phyloP scores from a whole-genome alignment of 2,113 vertebrate genomes.

The Mirounga angustirostris region DNA sequence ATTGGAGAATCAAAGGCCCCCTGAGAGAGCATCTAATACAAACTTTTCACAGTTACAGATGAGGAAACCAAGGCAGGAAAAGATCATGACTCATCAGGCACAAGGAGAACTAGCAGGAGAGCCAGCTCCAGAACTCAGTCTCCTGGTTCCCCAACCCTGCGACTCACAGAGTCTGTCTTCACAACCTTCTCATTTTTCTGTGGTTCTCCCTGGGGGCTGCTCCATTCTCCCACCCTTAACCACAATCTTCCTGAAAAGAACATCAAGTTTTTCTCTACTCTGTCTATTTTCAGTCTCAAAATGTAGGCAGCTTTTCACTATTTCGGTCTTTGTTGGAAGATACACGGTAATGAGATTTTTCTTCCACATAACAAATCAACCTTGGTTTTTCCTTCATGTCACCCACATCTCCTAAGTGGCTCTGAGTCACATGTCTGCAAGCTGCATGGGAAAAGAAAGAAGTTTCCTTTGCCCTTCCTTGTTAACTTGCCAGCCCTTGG shows the following conservation, averaged over 20 bases:
- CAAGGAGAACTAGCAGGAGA: neutral
- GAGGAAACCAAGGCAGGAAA: neutral
- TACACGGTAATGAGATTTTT: neutral
- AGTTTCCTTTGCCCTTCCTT: neutral
- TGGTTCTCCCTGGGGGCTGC: neutral
- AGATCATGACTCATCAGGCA: neutral
- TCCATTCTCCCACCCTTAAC: neutral
- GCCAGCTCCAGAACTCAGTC: accelerated
- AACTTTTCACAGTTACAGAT: neutral
- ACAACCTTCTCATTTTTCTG: neutral
- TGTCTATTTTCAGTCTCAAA: neutral
- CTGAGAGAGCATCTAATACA: neutral
- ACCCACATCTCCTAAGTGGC: neutral
- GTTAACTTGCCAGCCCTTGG: neutral
- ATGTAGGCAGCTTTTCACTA: neutral
- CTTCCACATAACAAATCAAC: neutral
- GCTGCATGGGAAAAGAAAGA: neutral
- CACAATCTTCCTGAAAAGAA: slow-evolving; percentile 7
- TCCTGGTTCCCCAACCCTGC: neutral
- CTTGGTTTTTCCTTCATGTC: neutral
- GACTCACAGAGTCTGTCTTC: accelerated
- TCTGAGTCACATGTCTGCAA: neutral
- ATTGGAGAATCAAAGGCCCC: neutral
- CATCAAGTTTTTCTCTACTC: neutral
- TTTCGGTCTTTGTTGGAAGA: neutral